phyloP scores from a whole-genome alignment of 2,888 invertebrate species.

The Frankliniella intonsa region DNA sequence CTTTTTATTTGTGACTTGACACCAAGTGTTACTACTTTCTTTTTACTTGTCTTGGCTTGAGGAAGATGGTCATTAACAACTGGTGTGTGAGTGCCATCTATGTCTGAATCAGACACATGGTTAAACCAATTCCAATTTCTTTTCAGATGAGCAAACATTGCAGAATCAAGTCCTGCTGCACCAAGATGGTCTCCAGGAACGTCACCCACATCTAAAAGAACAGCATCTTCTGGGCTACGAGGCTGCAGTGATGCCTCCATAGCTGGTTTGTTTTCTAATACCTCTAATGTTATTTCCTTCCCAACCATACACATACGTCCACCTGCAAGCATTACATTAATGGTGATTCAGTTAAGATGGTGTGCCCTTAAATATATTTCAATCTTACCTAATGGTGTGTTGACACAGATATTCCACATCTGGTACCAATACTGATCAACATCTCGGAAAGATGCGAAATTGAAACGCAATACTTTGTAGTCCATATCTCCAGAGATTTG shows the following conservation, averaged over 20 bases:
- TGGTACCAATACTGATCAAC: conserved; percentile 65
- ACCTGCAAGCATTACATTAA: conserved; percentile 38
- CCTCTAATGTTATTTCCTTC: conserved; percentile 50
- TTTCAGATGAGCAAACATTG: conserved; percentile 60
- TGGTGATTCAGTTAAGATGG: conserved; percentile 41
- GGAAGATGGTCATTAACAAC: conserved; percentile 5
- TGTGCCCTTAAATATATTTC: background rate
- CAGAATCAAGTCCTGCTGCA: conserved; percentile 68
- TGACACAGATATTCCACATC: conserved; percentile 61
- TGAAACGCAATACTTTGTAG: conserved; percentile 55
- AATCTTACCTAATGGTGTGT: conserved; percentile 57
- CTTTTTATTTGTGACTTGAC: background rate
- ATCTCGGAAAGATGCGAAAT: conserved; percentile 52
- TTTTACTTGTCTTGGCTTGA: background rate
- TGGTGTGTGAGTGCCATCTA: background rate
- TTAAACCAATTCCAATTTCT: conserved; percentile 55
- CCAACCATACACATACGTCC: conserved; percentile 44
- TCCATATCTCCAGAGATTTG: conserved; percentile 52
- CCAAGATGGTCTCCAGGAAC: conserved; percentile 69
- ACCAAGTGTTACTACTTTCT: background rate
- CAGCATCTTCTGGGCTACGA: conserved; percentile 49
- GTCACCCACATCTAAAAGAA: conserved; percentile 52
- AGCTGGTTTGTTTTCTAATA: conserved; percentile 48
- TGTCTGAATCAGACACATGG: conserved; percentile 6
- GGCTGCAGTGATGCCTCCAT: conserved; percentile 49